Base-by-base conservation (phyloP, 1,140 invertebrate species). In the Camponotus pennsylvanicus region DNA sequence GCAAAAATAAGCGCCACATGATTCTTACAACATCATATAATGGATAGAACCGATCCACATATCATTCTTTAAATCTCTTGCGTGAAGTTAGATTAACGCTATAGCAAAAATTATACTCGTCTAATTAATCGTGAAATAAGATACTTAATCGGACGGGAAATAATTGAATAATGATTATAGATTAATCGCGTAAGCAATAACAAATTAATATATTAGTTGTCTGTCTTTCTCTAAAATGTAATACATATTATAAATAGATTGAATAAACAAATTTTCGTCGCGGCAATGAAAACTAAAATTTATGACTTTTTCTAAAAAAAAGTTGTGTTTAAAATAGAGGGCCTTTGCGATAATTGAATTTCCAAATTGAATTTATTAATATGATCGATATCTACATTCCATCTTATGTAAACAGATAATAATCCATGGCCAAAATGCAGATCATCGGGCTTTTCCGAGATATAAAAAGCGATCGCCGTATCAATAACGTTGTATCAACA, bases 141-240 rank as follows among this genome's bases (percentile, higher is more conserved):
- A 82, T 61, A 40, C 5, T 79, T 67, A 67, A 66, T 40, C 70
- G 13, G 37, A 70, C 2, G 49, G 18, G 3, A 84, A 59, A n/a
- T 45, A 77, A 70, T 88, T 45, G 1, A 76, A 5, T 13, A 80
- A 57, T 85, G 40, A 86, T 82, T 42, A 15, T n/a, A 57, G 15
- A 76, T 42, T 67, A 75, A 32, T 55, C 49, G 79, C 15, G 67
- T 45, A 86, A 77, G 21, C 45, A 42, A 88, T 73, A 84, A 77
- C 0, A 7, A 32, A 69, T n/a, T 27, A 13, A 15, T 66, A 27
- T 32, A 32, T 78, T 37, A 80, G 34, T 67, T 9, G 9, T 15
- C 0, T 55, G 1, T 32, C 15, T 18, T 42, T 42, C 3, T 61
- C 3, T 61, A 61, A 1, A 32, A 32, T 45, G 34, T n/a, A 11